Evolutionary conservation across 2,888 invertebrate genomes (phyloP), one percentile per base, ranked within the genome.

Genomic region (Colletes collaris): DNA sequence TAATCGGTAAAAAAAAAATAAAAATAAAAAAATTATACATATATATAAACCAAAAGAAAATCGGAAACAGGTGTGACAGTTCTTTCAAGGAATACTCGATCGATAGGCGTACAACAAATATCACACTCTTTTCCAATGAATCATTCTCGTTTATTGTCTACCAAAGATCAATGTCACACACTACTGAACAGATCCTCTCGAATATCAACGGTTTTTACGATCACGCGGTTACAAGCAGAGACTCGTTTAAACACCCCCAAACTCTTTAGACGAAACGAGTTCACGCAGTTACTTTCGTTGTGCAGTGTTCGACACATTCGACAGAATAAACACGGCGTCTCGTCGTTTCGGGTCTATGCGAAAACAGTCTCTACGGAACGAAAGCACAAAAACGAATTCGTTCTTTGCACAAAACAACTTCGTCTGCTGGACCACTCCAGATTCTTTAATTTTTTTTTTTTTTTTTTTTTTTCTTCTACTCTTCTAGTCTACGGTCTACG

Each of bases 401-500:
- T 56, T 56, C 44, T 35, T n/a, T n/a, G 62, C 35, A 27, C 27
- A 2, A 11, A 13, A 10, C 40, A 27, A 62, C 13, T 16, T 77
- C 76, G 49, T 69, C 50, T 46, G 10, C 44, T 46, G 74, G 75
- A 79, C 74, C 84, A 75, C 69, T 81, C 60, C 83, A 75, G 68
- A 69, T 66, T 72, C 64, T 76, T 68, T 73, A 59, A 60, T 16
- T 16, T 16, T 16, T 16, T 16, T 16, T 16, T 16, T 16, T 16
- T 27, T 27, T 27, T 27, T 27, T 27, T 27, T 27, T 27, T 78
- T 65, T 71, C 66, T 76, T 46, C 83, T 83, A 84, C 73, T 27
- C 76, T 71, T 64, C 79, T 85, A 70, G 64, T 70, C 85, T 86
- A 86, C 82, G 71, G 64, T 86, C 80, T 84, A 84, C 82, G 82